Base-by-base conservation (phyloP, 2,888 invertebrate genomes). In the Sisyra terminalis region DNA sequence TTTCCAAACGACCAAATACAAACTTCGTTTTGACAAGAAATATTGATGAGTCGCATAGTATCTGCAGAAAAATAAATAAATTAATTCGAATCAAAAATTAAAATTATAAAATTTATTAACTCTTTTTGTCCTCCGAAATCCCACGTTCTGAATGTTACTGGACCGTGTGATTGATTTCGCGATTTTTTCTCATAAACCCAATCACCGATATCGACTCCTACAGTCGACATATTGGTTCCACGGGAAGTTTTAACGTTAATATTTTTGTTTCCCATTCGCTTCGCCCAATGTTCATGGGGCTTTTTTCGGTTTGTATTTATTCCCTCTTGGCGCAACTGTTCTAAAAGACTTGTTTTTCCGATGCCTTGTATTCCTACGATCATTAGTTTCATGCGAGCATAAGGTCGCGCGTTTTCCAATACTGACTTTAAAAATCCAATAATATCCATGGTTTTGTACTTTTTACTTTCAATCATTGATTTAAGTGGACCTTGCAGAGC, bases 11-110 rank as follows among this genome's bases (percentile, higher is more conserved):
- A 97, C 96, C 42, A 98, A 67, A 60, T 96, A 98, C 29, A 98
- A 66, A 48, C 94, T 92, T 10, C 97, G 73, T 46, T 92, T 87
- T 0, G 96, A 94, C 37, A 98, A 66, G 61, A 98, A 98, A 62
- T 98, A 98, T 59, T 97, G 96, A 69, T 97, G 97, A 0, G 97
- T 97, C 0, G 96, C 90, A 60, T 97, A 97, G 60, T 97, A 96
- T 56, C 77, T 77, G 55, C 11, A 31, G 49, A 24, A 46, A 32
- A 41, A 51, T 43, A 29, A n/a, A 39, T 39, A 34, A 8, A 34
- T 10, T 24, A 16, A 40, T 32, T 10, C 14, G 9, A 24, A 39
- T 44, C 34, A 13, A 40, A 31, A 29, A 17, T 42, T 35, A 29
- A 30, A n/a, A n/a, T n/a, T n/a, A n/a, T n/a, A n/a, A n/a, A n/a